Evolutionary conservation across 1,140 invertebrate species (phyloP).

Genomic region (Argopecten irradians): DNA sequence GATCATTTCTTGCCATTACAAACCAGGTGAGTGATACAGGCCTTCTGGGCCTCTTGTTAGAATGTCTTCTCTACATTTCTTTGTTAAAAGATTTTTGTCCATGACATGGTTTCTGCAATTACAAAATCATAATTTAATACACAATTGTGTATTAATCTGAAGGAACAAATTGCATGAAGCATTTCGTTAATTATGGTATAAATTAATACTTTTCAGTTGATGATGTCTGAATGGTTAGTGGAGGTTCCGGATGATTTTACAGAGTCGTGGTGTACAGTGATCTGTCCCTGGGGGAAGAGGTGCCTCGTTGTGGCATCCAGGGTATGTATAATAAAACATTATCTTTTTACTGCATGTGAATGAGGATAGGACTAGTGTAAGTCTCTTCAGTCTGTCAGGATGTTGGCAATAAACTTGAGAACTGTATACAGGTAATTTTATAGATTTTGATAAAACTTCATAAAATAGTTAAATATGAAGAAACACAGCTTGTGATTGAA

Average conservation of each 20-base stretch:
- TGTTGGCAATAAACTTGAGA: not conserved
- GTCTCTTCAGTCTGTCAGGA: too few species aligned
- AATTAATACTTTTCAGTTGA: conserved; percentile 80
- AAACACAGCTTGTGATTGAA: too few species aligned
- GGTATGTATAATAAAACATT: conserved; percentile 76
- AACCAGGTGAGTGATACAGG: too few species aligned
- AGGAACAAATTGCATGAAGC: not conserved
- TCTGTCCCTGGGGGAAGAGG: conserved; percentile 89
- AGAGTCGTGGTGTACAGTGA: conserved; percentile 87
- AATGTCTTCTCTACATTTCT: not conserved
- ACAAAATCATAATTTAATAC: too few species aligned
- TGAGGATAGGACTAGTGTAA: not conserved
- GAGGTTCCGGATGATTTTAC: conserved; percentile 86
- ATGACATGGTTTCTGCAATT: not conserved
- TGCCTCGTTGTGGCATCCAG: conserved; percentile 86
- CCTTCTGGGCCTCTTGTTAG: too few species aligned
- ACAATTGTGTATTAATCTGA: too few species aligned
- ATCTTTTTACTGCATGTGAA: not conserved
- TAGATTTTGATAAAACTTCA: too few species aligned
- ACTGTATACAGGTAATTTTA: not conserved
- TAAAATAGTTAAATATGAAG: too few species aligned
- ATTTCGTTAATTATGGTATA: too few species aligned
- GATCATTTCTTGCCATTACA: too few species aligned
- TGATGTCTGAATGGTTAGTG: conserved; percentile 94
- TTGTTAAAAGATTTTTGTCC: not conserved